phyloP scores from a whole-genome alignment of 2,113 vertebrate species.

The Xyliphius kryptos region DNA sequence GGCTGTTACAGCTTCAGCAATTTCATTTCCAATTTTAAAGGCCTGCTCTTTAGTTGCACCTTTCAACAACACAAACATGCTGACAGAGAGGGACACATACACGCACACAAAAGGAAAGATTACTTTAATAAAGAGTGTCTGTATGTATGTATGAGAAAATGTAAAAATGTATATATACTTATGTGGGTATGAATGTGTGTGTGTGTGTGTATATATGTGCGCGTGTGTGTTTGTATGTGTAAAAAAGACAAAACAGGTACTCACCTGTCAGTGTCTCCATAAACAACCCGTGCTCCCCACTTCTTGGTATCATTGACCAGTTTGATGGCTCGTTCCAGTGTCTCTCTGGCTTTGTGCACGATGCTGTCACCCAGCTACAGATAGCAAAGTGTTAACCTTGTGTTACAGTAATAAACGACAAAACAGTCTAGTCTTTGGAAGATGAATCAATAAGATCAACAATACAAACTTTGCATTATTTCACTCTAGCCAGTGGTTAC shows the following conservation, averaged over 20 bases:
- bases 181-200: too few relatives aligned
- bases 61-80: slow-evolving; percentile 95
- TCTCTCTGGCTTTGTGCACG: slow-evolving; percentile 96
- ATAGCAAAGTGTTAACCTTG: not conserved
- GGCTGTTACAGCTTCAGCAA: slow-evolving; percentile 94
- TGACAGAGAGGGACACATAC: slow-evolving; percentile 41
- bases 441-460: too few relatives aligned
- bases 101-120: too few relatives aligned
- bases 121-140: too few relatives aligned
- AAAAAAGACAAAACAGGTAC: not conserved
- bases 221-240: not conserved
- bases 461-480: too few relatives aligned
- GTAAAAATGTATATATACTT: too few relatives aligned
- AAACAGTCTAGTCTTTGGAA: too few relatives aligned
- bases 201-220: not conserved
- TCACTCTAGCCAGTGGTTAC: too few relatives aligned
- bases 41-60: slow-evolving; percentile 97
- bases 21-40: slow-evolving; percentile 94
- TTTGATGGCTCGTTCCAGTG: slow-evolving; percentile 92
- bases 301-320: slow-evolving; percentile 95
- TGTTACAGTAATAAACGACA: not conserved
- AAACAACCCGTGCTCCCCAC: slow-evolving; percentile 92
- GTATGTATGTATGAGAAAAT: too few relatives aligned
- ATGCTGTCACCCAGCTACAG: slow-evolving; percentile 90
- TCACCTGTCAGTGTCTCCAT: slow-evolving; percentile 97